A percentile compares a stretch with the other conserved stretches of the same genome.
phyloP scores from a whole-genome alignment of 2,113 vertebrate genomes.

The Syngnathus typhle region DNA sequence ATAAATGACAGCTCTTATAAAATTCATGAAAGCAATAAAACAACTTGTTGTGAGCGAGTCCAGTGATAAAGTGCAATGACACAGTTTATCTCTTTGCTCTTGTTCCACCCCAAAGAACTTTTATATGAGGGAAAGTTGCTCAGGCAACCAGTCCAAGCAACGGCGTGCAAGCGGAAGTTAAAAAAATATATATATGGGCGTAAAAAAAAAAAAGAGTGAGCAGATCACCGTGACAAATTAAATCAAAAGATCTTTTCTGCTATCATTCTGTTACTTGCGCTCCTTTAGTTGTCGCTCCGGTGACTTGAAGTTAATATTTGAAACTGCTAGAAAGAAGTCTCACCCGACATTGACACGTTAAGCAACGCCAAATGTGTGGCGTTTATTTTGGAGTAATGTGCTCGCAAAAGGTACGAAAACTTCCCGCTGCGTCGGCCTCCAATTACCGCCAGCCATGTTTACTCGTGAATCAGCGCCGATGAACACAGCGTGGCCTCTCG shows the following conservation, averaged over 20 bases:
- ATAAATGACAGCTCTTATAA: slow-evolving; percentile 51
- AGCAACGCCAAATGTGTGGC: slow-evolving; percentile 16
- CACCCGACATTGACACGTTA: slow-evolving; percentile 29
- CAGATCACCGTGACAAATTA: background rate
- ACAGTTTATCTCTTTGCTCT: slow-evolving; percentile 29
- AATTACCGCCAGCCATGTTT: slow-evolving; percentile 61
- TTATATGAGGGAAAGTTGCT: background rate
- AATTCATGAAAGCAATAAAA: slow-evolving; percentile 55
- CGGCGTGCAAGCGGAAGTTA: background rate
- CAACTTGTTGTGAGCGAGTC: slow-evolving; percentile 41
- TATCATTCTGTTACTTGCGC: no score
- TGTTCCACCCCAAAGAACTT: slow-evolving; percentile 13
- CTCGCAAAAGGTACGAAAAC: background rate
- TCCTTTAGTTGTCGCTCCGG: no score
- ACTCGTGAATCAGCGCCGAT: slow-evolving; percentile 46
- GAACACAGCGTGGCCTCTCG: slow-evolving; percentile 46
- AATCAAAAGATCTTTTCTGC: background rate
- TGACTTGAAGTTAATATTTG: no score
- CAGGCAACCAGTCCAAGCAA: background rate
- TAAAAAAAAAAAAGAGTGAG: background rate
- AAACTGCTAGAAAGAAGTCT: slow-evolving; percentile 32
- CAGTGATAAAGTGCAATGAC: slow-evolving; percentile 42
- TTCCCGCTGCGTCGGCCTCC: slow-evolving; percentile 53
- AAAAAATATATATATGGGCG: background rate
- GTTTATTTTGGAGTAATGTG: background rate